These are phyloP conservation scores for Acholoe squamosa DNA, from an alignment of 2,888 invertebrate species.

Conservation along the genomic window DNA sequence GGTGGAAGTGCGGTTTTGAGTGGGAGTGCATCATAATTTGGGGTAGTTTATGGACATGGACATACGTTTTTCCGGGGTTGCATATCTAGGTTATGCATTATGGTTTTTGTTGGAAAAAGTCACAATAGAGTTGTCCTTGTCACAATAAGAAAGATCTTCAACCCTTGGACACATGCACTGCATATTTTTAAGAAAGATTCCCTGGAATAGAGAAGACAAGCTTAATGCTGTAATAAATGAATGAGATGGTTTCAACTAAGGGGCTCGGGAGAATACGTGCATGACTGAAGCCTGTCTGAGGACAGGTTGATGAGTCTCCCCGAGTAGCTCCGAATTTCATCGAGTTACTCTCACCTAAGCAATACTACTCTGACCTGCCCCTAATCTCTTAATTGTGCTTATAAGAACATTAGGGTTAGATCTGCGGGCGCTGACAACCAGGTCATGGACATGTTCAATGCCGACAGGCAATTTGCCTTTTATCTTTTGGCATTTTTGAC, in stretches of 20 bases:
- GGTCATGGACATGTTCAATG: background rate
- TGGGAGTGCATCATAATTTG: too few relatives aligned
- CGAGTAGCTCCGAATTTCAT: background rate
- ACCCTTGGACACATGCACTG: too few relatives aligned
- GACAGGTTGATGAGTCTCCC: background rate
- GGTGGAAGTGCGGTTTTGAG: background rate
- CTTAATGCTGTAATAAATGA: too few relatives aligned
- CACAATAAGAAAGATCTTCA: too few relatives aligned
- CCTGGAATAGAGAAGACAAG: too few relatives aligned
- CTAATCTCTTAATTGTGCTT: background rate
- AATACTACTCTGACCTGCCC: background rate
- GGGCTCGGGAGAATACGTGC: background rate
- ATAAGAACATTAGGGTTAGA: background rate
- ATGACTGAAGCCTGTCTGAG: background rate
- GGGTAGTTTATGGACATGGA: too few relatives aligned
- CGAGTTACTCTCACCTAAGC: background rate
- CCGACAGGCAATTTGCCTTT: background rate
- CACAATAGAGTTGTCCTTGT: too few relatives aligned
- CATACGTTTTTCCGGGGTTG: too few relatives aligned
- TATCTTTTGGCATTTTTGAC: background rate
- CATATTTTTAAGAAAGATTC: too few relatives aligned
- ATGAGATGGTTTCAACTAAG: too few relatives aligned
- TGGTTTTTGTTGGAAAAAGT: too few relatives aligned
- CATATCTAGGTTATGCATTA: too few relatives aligned
- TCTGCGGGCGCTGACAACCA: conserved; percentile 6